Evolutionary conservation across 2,797 vertebrate species (phyloP), one percentile per base, ranked within the genome.

Genomic region (Megalops cyprinoides): DNA sequence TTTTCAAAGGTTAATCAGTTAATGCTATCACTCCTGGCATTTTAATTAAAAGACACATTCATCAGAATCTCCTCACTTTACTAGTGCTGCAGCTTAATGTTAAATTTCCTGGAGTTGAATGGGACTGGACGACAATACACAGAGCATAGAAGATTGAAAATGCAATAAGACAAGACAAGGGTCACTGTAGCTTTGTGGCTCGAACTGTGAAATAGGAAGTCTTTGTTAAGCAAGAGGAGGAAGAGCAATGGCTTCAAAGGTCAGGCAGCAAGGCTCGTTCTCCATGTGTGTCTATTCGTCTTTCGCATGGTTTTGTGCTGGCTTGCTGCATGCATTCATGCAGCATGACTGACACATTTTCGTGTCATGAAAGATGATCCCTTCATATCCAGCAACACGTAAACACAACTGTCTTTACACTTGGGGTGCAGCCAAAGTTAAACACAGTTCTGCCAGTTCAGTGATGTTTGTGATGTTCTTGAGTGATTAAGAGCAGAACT

Each of bases 71-170:
- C 25, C 79, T 75, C 56, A 49, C 83, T 74, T 73, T 80, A 78
- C 67, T 79, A 82, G 49, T 75, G 73, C 80, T 75, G 74, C 31
- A 23, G 74, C 81, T 75, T 85, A 82, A 79, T 81, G 46, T 79
- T 81, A 76, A 76, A 84, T 73, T 85, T 53, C 51, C 81, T 78
- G 80, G 79, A 77, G 76, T 84, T 79, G 79, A 79, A 84, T 6
- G 79, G 77, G 75, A 48, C 65, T 62, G n/a, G 76, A 75, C 81
- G 55, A 25, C 78, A 80, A 25, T 82, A 71, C 46, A 12, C 15
- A 71, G 65, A 62, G 39, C 18, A n/a, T 46, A 62, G 48, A 31
- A 48, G 60, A 74, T 56, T 34, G 28, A 82, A 53, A 56, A 65
- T 48, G 25, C 44, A 56, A 56, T 49, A 74, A 74, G 71, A 62